Percentiles rank a stretch among this genome's conserved stretches.
Evolutionary conservation across 2,888 invertebrate species (phyloP).

Genomic region (Cataglyphis altisquamis): DNA sequence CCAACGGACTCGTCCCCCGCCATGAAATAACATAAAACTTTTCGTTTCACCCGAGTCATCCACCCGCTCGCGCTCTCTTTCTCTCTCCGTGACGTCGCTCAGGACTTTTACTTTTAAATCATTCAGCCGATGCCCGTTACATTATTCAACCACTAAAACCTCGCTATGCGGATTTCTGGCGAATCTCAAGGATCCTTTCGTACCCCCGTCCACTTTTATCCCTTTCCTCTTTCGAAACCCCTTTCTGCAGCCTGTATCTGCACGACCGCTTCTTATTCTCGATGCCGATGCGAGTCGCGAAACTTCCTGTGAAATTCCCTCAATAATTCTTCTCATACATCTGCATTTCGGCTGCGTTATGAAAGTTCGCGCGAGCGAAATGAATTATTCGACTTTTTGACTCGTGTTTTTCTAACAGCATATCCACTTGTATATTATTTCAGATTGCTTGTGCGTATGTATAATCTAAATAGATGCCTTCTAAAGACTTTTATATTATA

Average conservation of each 20-base stretch:
- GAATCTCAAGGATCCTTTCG: conserved; percentile 68
- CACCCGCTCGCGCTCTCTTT: conserved; percentile 39
- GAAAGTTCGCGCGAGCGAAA: conserved; percentile 44
- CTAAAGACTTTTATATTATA: no score
- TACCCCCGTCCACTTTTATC: conserved; percentile 45
- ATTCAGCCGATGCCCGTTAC: conserved; percentile 83
- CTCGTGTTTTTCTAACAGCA: conserved; percentile 18
- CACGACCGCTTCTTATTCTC: conserved; percentile 59
- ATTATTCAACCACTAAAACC: conserved; percentile 83
- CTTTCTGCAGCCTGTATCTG: conserved; percentile 51
- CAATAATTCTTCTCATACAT: conserved; percentile 67
- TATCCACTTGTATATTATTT: conserved; percentile 15
- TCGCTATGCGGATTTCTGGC: conserved; percentile 76
- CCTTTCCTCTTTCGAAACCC: conserved; percentile 35
- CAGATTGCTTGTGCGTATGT: not conserved
- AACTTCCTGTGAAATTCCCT: conserved; percentile 61
- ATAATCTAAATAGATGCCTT: not conserved
- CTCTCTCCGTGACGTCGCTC: conserved; percentile 73
- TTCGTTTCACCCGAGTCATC: conserved; percentile 66
- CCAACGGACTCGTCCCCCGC: conserved; percentile 69
- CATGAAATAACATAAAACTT: conserved; percentile 76
- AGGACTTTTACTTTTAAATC: conserved; percentile 84
- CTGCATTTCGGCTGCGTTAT: conserved; percentile 56
- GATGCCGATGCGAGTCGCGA: conserved; percentile 59
- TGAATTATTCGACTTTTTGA: conserved; percentile 47